Percentiles rank a stretch among this genome's conserved stretches.
Evolutionary conservation across 2,113 vertebrate species (phyloP).

Genomic region (Chrysemys picta): DNA sequence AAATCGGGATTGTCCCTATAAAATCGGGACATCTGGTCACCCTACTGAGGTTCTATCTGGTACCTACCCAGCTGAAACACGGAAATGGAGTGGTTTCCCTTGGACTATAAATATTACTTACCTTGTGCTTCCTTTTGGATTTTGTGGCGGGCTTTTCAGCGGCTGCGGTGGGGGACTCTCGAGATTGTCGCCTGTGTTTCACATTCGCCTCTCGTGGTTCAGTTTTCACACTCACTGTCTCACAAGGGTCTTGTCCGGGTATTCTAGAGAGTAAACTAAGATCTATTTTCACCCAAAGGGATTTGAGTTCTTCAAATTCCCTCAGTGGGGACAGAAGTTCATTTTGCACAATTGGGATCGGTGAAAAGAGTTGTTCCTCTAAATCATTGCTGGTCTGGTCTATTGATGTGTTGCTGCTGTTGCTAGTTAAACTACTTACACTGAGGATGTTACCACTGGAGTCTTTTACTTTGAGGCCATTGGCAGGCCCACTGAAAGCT

Average conservation of each 20-base stretch:
- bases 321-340: constrained; percentile 87
- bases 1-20: too few species aligned
- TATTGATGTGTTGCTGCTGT: constrained; percentile 78
- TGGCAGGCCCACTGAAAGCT: constrained; percentile 71
- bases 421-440: constrained; percentile 83
- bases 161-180: constrained; percentile 79
- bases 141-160: constrained; percentile 87
- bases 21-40: too few species aligned
- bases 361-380: constrained; percentile 85
- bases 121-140: constrained; percentile 97
- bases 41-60: not conserved
- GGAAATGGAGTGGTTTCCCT: not conserved
- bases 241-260: constrained; percentile 82
- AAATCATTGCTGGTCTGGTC: constrained; percentile 84
- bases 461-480: constrained; percentile 79
- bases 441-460: constrained; percentile 80
- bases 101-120: not conserved
- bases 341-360: constrained; percentile 82
- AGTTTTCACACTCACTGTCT: constrained; percentile 70
- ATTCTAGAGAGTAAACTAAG: constrained; percentile 88
- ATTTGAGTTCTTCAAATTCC: constrained; percentile 88
- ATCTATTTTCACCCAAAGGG: constrained; percentile 95
- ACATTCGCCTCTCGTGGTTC: constrained; percentile 81
- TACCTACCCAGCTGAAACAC: not conserved
- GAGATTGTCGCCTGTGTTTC: constrained; percentile 86